Evolutionary conservation across 2,797 vertebrate genomes (phyloP).

Genomic region (Mallotus villosus): DNA sequence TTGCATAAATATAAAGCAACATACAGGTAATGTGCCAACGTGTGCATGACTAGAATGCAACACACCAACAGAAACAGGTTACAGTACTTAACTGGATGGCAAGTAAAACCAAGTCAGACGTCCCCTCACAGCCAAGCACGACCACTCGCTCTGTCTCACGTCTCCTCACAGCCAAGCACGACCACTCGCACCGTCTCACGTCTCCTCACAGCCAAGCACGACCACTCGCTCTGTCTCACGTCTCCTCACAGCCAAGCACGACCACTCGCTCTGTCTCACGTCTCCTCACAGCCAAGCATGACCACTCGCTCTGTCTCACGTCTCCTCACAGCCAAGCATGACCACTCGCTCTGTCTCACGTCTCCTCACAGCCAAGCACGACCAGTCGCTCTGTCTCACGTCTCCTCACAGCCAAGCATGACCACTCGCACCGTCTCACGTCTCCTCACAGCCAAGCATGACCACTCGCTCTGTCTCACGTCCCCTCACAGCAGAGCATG

Average conservation of each 20-base stretch:
- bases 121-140: conserved; percentile 62
- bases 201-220: conserved; percentile 62
- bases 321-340: conserved; percentile 62
- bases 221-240: conserved; percentile 46
- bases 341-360: conserved; percentile 46
- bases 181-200: conserved; percentile 46
- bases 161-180: conserved; percentile 62
- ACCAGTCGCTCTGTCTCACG: conserved; percentile 46
- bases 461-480: conserved; percentile 46
- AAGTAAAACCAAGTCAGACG: conserved; percentile 43
- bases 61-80: conserved; percentile 49
- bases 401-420: conserved; percentile 62
- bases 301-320: conserved; percentile 46
- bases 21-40: conserved; percentile 62
- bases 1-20: conserved; percentile 78
- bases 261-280: conserved; percentile 46
- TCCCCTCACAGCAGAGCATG: conserved; percentile 62
- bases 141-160: conserved; percentile 42
- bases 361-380: conserved; percentile 62
- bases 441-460: conserved; percentile 62
- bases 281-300: conserved; percentile 62
- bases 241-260: conserved; percentile 62
- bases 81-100: conserved; percentile 56
- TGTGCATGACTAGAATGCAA: conserved; percentile 57
- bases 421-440: conserved; percentile 46